A percentile compares a stretch with the other conserved stretches of the same genome.
These are phyloP conservation scores for Karalla daura DNA, from an alignment of 2,797 vertebrate species.

Conservation along the genomic window DNA sequence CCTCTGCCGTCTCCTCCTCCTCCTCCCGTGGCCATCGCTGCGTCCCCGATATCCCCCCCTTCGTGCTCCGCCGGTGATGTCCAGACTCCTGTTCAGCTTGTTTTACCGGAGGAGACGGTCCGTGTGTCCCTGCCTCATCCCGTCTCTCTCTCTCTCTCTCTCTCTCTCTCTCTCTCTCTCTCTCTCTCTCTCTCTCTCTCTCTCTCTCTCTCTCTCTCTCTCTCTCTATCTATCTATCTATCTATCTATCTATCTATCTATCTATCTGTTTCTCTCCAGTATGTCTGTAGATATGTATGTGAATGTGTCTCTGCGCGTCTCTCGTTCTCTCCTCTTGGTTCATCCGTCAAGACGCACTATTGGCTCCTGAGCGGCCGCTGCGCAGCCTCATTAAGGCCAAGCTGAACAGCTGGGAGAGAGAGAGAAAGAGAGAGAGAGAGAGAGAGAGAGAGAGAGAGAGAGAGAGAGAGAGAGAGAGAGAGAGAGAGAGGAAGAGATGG, in stretches of 20 bases:
- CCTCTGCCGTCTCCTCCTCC: conserved; percentile 72
- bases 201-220: not conserved
- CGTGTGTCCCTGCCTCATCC: conserved; percentile 50
- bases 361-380: conserved; percentile 61
- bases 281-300: no score
- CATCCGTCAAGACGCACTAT: conserved; percentile 48
- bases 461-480: conserved; percentile 1
- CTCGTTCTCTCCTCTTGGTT: conserved; percentile 30
- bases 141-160: conserved; percentile 25
- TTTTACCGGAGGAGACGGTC: conserved; percentile 63
- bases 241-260: no score
- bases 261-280: no score
- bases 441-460: not conserved
- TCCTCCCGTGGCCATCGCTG: conserved; percentile 82
- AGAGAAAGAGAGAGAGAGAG: conserved; percentile 1
- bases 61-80: conserved; percentile 59
- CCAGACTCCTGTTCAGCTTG: conserved; percentile 69
- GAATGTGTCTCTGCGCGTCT: not conserved
- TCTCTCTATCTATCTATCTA: conserved; percentile 30
- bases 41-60: conserved; percentile 63
- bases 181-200: not conserved
- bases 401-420: conserved; percentile 56
- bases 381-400: conserved; percentile 60
- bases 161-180: no score
- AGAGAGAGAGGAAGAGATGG: not conserved